phyloP scores from a whole-genome alignment of 2,113 vertebrate species.

The Centrocercus urophasianus region DNA sequence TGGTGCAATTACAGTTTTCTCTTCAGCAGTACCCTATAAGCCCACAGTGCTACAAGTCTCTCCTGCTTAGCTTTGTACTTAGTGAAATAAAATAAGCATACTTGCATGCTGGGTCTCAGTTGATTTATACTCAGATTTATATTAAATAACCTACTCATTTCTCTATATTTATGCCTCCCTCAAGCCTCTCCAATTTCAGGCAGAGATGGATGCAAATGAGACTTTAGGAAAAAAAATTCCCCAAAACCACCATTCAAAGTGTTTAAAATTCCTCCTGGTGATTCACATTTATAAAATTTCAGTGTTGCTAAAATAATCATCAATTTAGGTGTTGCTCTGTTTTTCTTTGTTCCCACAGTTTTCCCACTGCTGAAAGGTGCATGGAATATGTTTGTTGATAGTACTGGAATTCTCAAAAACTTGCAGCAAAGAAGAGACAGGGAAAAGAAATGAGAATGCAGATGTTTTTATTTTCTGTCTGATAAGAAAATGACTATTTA shows the following conservation, averaged over 20 bases:
- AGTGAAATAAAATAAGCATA: background rate
- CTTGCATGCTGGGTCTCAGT: background rate
- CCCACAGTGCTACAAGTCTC: accelerated
- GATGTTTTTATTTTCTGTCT: background rate
- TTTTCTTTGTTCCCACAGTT: background rate
- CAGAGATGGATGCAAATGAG: background rate
- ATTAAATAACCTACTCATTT: background rate
- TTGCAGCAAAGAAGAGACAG: background rate
- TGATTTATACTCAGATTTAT: background rate
- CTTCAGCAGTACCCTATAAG: background rate
- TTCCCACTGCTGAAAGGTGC: background rate
- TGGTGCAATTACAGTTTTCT: background rate
- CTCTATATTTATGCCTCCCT: background rate
- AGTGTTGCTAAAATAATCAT: background rate
- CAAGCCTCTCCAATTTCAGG: background rate
- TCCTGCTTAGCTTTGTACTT: background rate
- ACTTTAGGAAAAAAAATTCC: background rate
- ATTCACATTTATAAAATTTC: background rate
- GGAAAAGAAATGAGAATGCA: background rate
- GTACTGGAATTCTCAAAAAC: background rate
- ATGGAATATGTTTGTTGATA: background rate
- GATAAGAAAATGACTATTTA: background rate
- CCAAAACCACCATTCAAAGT: background rate
- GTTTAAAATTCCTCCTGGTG: background rate
- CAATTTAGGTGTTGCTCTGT: background rate